Conservation (phyloP, 92 coral and sea anemone genomes). For the Hydrozoanthus gracilis region DNA sequence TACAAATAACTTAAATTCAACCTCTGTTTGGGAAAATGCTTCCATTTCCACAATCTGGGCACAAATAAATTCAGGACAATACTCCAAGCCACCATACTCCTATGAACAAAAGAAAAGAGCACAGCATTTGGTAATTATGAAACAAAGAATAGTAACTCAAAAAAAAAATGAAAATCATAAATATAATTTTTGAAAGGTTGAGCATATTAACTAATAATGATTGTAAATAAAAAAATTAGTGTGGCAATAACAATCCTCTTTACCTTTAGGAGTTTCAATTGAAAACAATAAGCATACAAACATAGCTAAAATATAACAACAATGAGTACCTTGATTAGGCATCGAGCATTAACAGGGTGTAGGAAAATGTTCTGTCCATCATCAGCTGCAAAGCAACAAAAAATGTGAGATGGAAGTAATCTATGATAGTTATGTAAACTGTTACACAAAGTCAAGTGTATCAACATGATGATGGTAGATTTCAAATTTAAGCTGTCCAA, state of each 20-base stretch:
- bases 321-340: slow-evolving; percentile 79
- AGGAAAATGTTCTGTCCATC: slow-evolving; percentile 97
- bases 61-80: slow-evolving; percentile 78
- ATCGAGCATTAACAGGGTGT: slow-evolving; percentile 92
- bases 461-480: no score
- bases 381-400: slow-evolving; percentile 65
- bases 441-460: no score
- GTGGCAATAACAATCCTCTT: no score
- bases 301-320: background rate
- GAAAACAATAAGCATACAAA: background rate
- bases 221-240: no score
- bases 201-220: no score
- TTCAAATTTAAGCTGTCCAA: no score
- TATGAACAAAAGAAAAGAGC: slow-evolving; percentile 32
- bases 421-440: background rate
- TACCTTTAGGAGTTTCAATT: background rate
- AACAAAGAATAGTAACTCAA: background rate
- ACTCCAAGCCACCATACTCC: slow-evolving; percentile 96
- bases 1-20: background rate
- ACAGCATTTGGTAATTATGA: no score
- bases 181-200: no score
- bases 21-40: slow-evolving; percentile 90
- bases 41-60: slow-evolving; percentile 87
- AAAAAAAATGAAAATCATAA: background rate
- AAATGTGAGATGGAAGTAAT: background rate